phyloP scores from a whole-genome alignment of 1,140 invertebrate genomes.

The Phocides pigmalion region DNA sequence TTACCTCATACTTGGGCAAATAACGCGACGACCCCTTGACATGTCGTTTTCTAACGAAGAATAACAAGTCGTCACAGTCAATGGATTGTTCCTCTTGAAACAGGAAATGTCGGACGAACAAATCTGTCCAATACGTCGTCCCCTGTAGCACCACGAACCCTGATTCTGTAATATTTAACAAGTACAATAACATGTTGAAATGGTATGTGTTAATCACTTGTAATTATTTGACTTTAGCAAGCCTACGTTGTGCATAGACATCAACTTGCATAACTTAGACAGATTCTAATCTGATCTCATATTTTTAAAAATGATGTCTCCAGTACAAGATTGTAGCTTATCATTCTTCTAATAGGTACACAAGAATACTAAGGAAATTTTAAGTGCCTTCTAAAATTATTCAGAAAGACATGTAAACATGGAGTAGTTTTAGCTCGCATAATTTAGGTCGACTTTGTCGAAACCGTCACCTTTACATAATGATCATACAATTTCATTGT shows the following conservation, averaged over 20 bases:
- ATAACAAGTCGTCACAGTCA: constrained; percentile 96
- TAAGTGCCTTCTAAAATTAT: constrained; percentile 29
- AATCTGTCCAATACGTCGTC: constrained; percentile 97
- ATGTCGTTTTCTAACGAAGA: constrained; percentile 97
- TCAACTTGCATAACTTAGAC: not conserved
- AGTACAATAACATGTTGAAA: not conserved
- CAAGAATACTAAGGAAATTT: not conserved
- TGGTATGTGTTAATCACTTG: not conserved
- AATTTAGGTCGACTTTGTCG: constrained; percentile 2
- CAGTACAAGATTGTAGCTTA: constrained; percentile 11
- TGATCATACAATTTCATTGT: not conserved
- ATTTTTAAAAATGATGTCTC: not conserved
- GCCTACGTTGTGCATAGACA: not conserved
- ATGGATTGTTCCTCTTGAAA: constrained; percentile 92
- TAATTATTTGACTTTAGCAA: too few species aligned
- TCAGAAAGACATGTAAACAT: constrained; percentile 9
- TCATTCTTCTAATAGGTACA: constrained; percentile 4
- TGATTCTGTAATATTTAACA: constrained; percentile 87
- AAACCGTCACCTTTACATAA: not conserved
- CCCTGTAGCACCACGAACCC: constrained; percentile 96
- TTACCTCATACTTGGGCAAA: constrained; percentile 94
- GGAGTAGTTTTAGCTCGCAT: constrained; percentile 11
- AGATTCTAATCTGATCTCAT: not conserved
- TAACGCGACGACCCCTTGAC: constrained; percentile 93
- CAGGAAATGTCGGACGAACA: constrained; percentile 97